Evolutionary conservation across 2,113 vertebrate genomes (phyloP), one percentile per base, ranked within the genome.

Genomic region (Eulemur rufifrons): DNA sequence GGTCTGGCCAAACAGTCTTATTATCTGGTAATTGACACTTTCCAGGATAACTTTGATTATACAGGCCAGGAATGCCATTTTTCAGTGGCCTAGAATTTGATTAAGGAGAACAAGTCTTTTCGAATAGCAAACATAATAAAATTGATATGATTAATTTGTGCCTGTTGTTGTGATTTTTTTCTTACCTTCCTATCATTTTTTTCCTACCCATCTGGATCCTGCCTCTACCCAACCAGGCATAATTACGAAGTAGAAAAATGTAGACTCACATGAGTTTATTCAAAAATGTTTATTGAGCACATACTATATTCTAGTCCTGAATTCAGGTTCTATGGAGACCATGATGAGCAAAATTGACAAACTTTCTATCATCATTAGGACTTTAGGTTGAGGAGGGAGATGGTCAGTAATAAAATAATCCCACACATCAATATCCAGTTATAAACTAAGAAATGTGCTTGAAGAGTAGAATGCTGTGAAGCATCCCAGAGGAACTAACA

Each of bases 141-240:
- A 69, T n/a, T 56, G 13, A 5, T 84, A 0, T 78, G 27, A 52
- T 56, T 13, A 93, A 15, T 78, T 66, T 77, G n/a, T 68, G 21
- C 42, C 76, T 77, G 77, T 64, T 47, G 8, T 82, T 78, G 47
- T 83, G 32, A 89, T 80, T 78, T 80, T 93, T 95, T 92, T 42
- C 12, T 93, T 50, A 87, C 20, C 45, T 29, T 89, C 29, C 42
- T 64, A 32, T 21, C 8, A 39, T 71, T 71, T 68, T 74, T 54
- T 71, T 37, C 7, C 7, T 76, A 39, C 47, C 27, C 63, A 52
- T 80, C 56, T 94, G 56, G 27, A 91, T 86, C 32, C 52, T 88
- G 25, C 17, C 3, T 91, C 34, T 83, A 52, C 8, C 8, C 64
- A 95, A 89, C 18, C 29, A 68, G 54, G 34, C 85, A 91, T 8